Percentiles rank a stretch among this genome's conserved stretches.
Evolutionary conservation across 2,113 vertebrate genomes (phyloP).

Genomic region (Ivindomyrus marchei): DNA sequence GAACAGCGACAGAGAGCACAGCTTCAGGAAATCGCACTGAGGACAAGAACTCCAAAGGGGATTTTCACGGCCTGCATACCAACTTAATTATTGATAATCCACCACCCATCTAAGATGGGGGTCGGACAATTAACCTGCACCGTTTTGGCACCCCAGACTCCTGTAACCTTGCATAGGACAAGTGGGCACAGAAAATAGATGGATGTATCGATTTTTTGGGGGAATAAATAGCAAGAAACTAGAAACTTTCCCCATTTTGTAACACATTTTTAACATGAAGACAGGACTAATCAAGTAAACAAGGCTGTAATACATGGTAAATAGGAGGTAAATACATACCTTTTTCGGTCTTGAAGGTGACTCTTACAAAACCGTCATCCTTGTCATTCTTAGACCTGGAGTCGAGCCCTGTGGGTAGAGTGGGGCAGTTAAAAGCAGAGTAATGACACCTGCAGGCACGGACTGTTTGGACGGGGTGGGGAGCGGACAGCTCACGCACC

Average conservation of each 20-base stretch:
- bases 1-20: not conserved
- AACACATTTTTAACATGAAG: not conserved
- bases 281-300: not conserved
- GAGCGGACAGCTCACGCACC: conserved; percentile 54
- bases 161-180: not conserved
- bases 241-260: not conserved
- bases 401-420: conserved; percentile 62
- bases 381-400: conserved; percentile 69
- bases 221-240: not conserved
- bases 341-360: conserved; percentile 86
- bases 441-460: not conserved
- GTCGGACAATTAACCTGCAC: not conserved
- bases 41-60: not conserved
- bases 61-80: not conserved
- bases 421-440: not conserved
- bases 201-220: not conserved
- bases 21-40: not conserved
- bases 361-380: conserved; percentile 87
- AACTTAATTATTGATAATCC: not conserved
- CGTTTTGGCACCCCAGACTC: not conserved
- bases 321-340: conserved; percentile 51
- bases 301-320: not conserved
- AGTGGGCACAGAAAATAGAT: not conserved
- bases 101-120: not conserved
- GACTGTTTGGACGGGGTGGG: not conserved